These are phyloP conservation scores for Ostrea denselamellosa DNA, from an alignment of 1,140 invertebrate species.

Conservation along the genomic window DNA sequence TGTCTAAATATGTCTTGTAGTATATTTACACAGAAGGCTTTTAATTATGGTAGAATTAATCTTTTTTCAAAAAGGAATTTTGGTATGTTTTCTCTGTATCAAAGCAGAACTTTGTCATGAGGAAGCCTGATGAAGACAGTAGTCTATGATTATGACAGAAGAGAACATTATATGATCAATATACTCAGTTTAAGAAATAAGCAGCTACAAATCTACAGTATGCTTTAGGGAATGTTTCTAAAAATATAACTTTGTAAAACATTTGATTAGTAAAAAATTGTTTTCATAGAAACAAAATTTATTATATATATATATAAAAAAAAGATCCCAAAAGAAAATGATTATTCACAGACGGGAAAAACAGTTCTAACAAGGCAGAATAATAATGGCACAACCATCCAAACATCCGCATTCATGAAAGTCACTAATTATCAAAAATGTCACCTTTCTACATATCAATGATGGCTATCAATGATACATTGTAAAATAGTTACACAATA, in stretches of 20 bases:
- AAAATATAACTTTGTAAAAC: conserved; percentile 18
- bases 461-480: neutral
- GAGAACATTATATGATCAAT: neutral
- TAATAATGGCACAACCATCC: conserved; percentile 29
- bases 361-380: conserved; percentile 20
- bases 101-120: neutral
- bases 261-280: conserved; percentile 24
- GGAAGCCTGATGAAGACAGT: neutral
- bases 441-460: neutral
- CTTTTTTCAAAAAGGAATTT: neutral
- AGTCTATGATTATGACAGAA: neutral
- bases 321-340: neutral
- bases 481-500: neutral
- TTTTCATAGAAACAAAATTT: neutral
- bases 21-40: neutral
- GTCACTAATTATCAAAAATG: neutral
- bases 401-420: conserved; percentile 13
- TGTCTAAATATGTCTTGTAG: neutral
- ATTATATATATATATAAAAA: conserved; percentile 3
- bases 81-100: neutral
- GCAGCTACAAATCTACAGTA: conserved; percentile 3
- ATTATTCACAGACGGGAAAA: neutral
- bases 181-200: too few species aligned
- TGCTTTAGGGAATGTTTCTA: neutral
- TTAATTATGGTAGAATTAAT: neutral